These are phyloP conservation scores for Crocidura indochinensis DNA, from an alignment of 2,797 vertebrate species.

Conservation along the genomic window DNA sequence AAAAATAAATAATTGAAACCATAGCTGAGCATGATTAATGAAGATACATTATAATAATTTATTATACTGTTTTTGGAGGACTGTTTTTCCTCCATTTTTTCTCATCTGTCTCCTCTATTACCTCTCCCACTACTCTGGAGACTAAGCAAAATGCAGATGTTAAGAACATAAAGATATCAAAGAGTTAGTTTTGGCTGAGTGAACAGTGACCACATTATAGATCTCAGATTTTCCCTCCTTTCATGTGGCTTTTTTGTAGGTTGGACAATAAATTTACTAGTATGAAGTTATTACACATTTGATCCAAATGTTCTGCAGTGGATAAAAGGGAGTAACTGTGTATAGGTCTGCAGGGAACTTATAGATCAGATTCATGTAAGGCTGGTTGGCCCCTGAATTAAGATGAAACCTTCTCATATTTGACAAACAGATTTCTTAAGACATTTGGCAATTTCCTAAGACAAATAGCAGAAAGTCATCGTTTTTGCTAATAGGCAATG, in stretches of 20 bases:
- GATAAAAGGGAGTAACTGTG: constrained; percentile 55
- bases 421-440: constrained; percentile 23
- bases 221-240: constrained; percentile 80
- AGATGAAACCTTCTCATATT: constrained; percentile 42
- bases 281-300: constrained; percentile 55
- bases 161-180: constrained; percentile 85
- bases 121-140: constrained; percentile 78
- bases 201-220: constrained; percentile 85
- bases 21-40: constrained; percentile 68
- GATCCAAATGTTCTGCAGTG: constrained; percentile 55
- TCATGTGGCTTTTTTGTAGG: constrained; percentile 87
- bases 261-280: constrained; percentile 82
- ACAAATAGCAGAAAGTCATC: constrained; percentile 26
- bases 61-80: constrained; percentile 78
- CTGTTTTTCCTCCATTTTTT: constrained; percentile 83
- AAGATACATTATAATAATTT: constrained; percentile 83
- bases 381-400: constrained; percentile 1
- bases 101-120: constrained; percentile 81
- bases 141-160: constrained; percentile 83
- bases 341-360: constrained; percentile 45
- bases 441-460: constrained; percentile 57
- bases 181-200: constrained; percentile 84
- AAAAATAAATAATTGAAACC: constrained; percentile 84
- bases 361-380: constrained; percentile 54
- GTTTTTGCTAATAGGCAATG: too few species aligned